phyloP scores from a whole-genome alignment of 2,888 invertebrate species.

The Steinernema carpocapsae region DNA sequence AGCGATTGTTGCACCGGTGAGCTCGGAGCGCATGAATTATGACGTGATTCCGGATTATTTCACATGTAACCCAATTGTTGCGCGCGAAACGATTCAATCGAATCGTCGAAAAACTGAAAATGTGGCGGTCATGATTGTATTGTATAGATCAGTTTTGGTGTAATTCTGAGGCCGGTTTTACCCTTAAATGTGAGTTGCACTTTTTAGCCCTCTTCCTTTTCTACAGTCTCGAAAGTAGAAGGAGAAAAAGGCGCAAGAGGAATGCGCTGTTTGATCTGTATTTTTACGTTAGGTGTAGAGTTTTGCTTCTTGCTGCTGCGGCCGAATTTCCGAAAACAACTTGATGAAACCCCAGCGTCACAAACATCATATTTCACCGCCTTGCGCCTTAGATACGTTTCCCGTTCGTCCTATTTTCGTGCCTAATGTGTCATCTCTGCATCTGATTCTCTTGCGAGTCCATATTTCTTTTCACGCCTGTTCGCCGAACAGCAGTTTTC shows the following conservation, averaged over 20 bases:
- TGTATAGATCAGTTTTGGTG: background rate
- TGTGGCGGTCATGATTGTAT: background rate
- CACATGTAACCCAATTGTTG: background rate
- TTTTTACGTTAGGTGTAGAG: too few relatives aligned
- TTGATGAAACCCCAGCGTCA: too few relatives aligned
- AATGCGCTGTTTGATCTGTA: too few relatives aligned
- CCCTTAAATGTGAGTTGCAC: background rate
- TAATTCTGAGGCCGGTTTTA: background rate
- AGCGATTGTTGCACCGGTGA: constrained; percentile 10
- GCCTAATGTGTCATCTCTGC: background rate
- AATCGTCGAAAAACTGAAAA: too few relatives aligned
- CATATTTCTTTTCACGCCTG: constrained; percentile 16
- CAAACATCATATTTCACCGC: too few relatives aligned
- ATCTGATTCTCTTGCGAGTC: constrained; percentile 12
- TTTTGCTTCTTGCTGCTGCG: too few relatives aligned
- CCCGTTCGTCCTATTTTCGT: background rate
- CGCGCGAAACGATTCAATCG: too few relatives aligned
- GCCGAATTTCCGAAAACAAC: too few relatives aligned
- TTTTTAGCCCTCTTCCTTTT: too few relatives aligned
- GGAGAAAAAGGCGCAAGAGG: too few relatives aligned
- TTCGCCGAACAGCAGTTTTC: constrained; percentile 3
- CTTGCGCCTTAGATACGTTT: background rate
- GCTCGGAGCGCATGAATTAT: background rate
- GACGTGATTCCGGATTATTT: background rate
- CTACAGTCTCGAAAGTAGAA: too few relatives aligned